A percentile compares a stretch with the other conserved stretches of the same genome.
Evolutionary conservation across 1,140 invertebrate species (phyloP).

Genomic region (Rhopalosiphum padi): DNA sequence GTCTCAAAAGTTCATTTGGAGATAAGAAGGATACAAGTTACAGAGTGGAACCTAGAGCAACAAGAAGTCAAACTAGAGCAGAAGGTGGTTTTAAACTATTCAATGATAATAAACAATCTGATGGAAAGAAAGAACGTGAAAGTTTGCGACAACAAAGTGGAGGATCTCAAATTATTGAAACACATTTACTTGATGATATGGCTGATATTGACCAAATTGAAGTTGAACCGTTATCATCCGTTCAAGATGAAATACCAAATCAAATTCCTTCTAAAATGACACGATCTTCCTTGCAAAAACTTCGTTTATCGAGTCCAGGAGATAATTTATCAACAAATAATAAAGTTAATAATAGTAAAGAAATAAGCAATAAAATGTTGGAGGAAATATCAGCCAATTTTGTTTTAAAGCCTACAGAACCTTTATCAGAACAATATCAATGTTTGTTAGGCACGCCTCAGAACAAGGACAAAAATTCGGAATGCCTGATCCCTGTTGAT

Average conservation of each 20-base stretch:
- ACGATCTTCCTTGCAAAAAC: background rate
- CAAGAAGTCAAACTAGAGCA: conserved; percentile 54
- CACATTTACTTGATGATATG: background rate
- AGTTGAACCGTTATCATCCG: conserved; percentile 25
- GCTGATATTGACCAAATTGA: conserved; percentile 37
- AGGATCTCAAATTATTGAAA: conserved; percentile 10
- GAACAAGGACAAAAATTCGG: background rate
- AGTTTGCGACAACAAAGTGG: background rate
- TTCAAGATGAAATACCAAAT: conserved; percentile 10
- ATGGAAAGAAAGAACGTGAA: conserved; percentile 24
- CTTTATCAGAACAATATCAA: background rate
- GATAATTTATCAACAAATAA: background rate
- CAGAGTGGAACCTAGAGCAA: conserved; percentile 35
- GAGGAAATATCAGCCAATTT: conserved; percentile 18
- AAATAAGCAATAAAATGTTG: background rate
- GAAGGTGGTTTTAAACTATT: conserved; percentile 32
- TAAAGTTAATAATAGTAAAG: background rate
- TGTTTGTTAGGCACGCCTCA: background rate
- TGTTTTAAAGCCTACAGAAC: background rate
- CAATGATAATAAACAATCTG: background rate
- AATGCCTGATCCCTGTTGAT: background rate
- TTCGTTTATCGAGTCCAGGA: background rate
- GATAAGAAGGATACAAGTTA: conserved; percentile 26
- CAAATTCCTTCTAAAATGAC: background rate
- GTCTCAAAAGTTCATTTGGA: background rate